These are phyloP conservation scores for Myioborus melanocephalus DNA, from an alignment of 2,797 vertebrate species.

Conservation along the genomic window DNA sequence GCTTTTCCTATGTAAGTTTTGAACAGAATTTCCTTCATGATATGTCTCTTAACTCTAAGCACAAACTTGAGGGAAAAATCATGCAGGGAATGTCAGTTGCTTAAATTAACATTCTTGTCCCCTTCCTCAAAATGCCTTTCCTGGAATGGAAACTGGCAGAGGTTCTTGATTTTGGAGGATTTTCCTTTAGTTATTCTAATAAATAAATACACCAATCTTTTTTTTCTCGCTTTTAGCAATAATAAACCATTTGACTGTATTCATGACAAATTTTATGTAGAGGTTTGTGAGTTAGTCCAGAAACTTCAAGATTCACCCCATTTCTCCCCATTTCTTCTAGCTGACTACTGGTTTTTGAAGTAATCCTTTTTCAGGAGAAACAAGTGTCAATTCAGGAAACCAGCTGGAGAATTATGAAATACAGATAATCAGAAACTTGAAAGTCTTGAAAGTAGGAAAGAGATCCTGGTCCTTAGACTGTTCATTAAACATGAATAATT, in stretches of 20 bases:
- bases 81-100: background rate
- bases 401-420: background rate
- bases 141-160: background rate
- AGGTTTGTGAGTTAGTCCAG: background rate
- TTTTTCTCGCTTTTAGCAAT: background rate
- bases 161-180: background rate
- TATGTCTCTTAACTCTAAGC: background rate
- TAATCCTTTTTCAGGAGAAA: background rate
- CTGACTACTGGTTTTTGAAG: background rate
- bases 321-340: background rate
- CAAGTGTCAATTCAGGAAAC: background rate
- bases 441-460: background rate
- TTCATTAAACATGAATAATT: background rate
- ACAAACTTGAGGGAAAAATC: background rate
- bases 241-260: background rate
- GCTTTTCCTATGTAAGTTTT: background rate
- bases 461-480: background rate
- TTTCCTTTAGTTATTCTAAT: background rate
- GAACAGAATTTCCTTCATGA: background rate
- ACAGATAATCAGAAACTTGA: background rate
- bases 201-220: background rate
- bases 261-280: background rate
- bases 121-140: background rate
- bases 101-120: background rate
- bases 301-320: background rate